A percentile compares a stretch with the other conserved stretches of the same genome.
Conservation (phyloP, 2,797 vertebrate species). For the Silurus aristotelis region DNA sequence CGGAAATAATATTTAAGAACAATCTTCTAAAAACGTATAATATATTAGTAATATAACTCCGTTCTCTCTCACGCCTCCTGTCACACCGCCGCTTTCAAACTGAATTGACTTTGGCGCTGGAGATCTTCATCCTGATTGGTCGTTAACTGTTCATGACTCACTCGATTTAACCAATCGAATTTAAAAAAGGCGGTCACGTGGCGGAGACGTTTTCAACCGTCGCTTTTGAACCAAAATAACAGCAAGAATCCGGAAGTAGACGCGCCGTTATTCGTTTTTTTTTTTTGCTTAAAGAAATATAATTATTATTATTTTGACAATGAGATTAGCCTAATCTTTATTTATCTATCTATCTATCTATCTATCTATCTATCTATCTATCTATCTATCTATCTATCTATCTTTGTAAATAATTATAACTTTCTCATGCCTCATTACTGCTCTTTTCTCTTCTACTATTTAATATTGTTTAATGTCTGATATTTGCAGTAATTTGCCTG, state of each 20-base stretch:
- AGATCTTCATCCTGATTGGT: constrained; percentile 46
- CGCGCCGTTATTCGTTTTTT: neutral
- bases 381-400: too few relatives aligned
- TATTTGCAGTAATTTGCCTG: too few relatives aligned
- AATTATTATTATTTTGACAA: neutral
- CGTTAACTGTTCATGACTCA: constrained; percentile 54
- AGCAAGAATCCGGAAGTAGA: neutral
- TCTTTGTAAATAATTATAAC: too few relatives aligned
- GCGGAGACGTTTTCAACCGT: neutral
- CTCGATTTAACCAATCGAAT: constrained; percentile 60
- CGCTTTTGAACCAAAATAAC: constrained; percentile 71
- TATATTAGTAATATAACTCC: too few relatives aligned
- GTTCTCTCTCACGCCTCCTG: neutral
- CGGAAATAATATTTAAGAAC: too few relatives aligned
- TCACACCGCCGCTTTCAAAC: neutral
- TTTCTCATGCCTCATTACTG: too few relatives aligned
- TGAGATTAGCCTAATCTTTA: too few relatives aligned
- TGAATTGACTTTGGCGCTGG: constrained; percentile 64
- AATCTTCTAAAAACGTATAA: neutral
- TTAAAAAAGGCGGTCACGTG: constrained; percentile 1
- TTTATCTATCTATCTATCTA: too few relatives aligned
- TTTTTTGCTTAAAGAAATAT: neutral
- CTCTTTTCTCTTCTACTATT: too few relatives aligned
- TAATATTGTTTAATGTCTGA: too few relatives aligned
- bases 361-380: too few relatives aligned